A percentile compares a stretch with the other conserved stretches of the same genome.
Conservation (phyloP, 2,113 vertebrate genomes). For the Rallus limicola region DNA sequence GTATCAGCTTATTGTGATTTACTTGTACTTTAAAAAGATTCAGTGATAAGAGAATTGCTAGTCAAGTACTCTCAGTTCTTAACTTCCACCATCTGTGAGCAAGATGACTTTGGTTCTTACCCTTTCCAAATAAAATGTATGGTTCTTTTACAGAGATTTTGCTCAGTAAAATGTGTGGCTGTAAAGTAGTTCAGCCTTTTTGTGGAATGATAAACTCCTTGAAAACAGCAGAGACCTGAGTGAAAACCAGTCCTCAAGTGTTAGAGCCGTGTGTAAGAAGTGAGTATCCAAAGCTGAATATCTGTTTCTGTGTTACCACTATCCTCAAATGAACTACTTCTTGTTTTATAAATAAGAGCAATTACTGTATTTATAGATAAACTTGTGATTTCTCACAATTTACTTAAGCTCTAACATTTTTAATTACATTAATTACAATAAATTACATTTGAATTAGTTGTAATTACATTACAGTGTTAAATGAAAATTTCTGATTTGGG, state of each 20-base stretch:
- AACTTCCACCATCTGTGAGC: background rate
- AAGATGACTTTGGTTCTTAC: conserved; percentile 20
- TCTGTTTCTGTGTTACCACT: background rate
- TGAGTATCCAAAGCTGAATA: background rate
- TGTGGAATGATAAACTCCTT: background rate
- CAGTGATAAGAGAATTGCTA: background rate
- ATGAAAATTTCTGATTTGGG: background rate
- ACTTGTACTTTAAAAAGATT: background rate
- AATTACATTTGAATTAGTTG: background rate
- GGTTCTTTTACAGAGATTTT: background rate
- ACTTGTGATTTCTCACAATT: background rate
- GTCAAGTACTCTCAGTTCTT: background rate
- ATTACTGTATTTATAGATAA: background rate
- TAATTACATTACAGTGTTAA: background rate
- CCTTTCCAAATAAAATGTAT: background rate
- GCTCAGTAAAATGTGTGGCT: background rate
- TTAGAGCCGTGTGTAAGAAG: background rate
- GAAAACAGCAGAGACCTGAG: background rate
- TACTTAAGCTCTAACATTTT: background rate
- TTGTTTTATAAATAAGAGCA: background rate
- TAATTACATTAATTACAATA: background rate
- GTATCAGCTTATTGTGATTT: background rate
- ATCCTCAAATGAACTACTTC: background rate
- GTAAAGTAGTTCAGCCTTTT: background rate
- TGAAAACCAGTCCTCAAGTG: background rate